phyloP scores from a whole-genome alignment of 2,113 vertebrate genomes.

The Rhagologus leucostigma region DNA sequence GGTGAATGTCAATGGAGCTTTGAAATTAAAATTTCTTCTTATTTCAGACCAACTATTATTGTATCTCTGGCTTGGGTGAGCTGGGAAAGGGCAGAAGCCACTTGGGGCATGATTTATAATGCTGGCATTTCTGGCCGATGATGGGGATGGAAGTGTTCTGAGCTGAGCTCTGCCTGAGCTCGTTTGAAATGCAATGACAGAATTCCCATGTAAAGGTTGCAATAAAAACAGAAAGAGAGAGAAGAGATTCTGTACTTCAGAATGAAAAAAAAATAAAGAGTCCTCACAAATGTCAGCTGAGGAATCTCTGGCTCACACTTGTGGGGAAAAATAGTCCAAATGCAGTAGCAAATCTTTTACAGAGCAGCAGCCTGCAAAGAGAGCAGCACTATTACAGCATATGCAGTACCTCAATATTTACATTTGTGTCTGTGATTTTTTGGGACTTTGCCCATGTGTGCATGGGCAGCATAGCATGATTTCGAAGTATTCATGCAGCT shows the following conservation, averaged over 20 bases:
- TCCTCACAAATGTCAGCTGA: background rate
- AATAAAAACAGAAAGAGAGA: background rate
- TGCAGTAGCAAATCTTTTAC: background rate
- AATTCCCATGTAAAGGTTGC: background rate
- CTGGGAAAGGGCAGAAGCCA: constrained; percentile 42
- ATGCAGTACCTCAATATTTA: background rate
- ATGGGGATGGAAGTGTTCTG: background rate
- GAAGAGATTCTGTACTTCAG: background rate
- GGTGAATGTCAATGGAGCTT: constrained; percentile 65
- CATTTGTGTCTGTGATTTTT: background rate
- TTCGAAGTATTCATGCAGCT: background rate
- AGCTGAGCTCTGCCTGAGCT: background rate
- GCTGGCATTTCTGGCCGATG: constrained; percentile 43
- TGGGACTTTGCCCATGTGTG: background rate
- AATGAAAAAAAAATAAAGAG: background rate
- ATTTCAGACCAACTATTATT: constrained; percentile 25
- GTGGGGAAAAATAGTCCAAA: background rate
- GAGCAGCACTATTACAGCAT: background rate
- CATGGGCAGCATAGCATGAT: accelerated
- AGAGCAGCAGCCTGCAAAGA: background rate
- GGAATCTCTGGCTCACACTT: background rate
- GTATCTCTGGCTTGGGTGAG: constrained; percentile 29
- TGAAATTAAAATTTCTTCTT: constrained; percentile 67
- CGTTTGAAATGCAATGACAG: constrained; percentile 18
- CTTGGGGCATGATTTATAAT: constrained; percentile 19